Evolutionary conservation across 2,113 vertebrate species (phyloP).

Genomic region (Equus quagga): DNA sequence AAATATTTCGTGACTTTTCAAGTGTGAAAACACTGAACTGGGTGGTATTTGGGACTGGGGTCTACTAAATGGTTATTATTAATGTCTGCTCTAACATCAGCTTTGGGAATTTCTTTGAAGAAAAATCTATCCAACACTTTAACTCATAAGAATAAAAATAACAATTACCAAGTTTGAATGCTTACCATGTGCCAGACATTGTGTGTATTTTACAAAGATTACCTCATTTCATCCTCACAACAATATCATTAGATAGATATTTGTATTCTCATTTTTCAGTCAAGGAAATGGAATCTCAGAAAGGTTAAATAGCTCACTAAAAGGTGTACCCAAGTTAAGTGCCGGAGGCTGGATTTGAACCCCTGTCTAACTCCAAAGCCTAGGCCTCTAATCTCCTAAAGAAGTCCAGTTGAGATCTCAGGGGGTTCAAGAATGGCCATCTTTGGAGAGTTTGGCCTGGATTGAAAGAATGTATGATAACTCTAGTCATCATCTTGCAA

Average conservation of each 20-base stretch:
- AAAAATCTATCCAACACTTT: constrained; percentile 6
- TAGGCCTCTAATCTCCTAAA: neutral
- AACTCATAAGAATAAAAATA: constrained; percentile 43
- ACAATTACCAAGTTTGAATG: constrained; percentile 38
- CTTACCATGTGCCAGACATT: neutral
- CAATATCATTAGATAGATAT: neutral
- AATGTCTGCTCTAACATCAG: neutral
- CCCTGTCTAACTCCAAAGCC: neutral
- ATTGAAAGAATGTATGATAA: neutral
- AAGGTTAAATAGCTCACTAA: constrained; percentile 13
- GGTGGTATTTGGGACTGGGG: neutral
- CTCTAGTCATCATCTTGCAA: neutral
- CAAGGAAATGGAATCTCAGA: constrained; percentile 9
- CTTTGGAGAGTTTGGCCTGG: neutral
- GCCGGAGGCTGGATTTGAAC: neutral
- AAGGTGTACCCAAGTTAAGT: neutral
- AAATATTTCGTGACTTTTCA: neutral
- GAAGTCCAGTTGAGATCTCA: neutral
- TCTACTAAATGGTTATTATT: constrained; percentile 26
- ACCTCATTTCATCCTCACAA: constrained; percentile 2
- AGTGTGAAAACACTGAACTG: neutral
- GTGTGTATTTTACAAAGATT: constrained; percentile 53
- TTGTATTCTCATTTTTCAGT: neutral
- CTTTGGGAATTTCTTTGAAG: constrained; percentile 8
- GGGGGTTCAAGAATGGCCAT: neutral